phyloP scores from a whole-genome alignment of 2,888 invertebrate genomes.

The Cordilura impudica region DNA sequence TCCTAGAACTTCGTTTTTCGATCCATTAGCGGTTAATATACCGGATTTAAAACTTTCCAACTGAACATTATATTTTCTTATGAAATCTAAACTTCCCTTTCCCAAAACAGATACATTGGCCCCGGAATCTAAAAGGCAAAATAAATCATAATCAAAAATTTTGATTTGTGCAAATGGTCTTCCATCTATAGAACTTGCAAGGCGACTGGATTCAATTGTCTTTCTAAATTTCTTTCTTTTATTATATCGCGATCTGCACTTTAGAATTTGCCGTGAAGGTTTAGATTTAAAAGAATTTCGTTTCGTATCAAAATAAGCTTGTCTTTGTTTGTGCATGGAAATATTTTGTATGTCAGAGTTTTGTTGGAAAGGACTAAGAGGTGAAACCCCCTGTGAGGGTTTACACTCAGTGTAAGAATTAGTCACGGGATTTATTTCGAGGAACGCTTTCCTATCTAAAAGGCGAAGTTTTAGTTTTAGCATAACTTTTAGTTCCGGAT shows the following conservation, averaged over 20 bases:
- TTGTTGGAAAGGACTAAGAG: too few species aligned
- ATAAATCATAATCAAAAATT: neutral
- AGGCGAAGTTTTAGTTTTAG: neutral
- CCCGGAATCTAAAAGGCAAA: slow-evolving; percentile 26
- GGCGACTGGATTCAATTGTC: neutral
- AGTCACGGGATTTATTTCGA: neutral
- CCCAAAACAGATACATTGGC: slow-evolving; percentile 32
- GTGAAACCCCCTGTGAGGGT: neutral
- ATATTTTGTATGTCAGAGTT: too few species aligned
- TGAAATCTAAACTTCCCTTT: slow-evolving; percentile 20
- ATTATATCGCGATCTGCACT: slow-evolving; percentile 3
- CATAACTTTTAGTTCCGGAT: neutral
- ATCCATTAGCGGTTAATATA: slow-evolving; percentile 23
- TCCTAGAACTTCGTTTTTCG: slow-evolving; percentile 1
- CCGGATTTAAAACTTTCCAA: neutral
- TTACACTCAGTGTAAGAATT: neutral
- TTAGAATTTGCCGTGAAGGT: neutral
- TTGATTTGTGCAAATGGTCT: slow-evolving; percentile 19
- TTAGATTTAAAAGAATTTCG: too few species aligned
- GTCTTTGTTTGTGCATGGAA: too few species aligned
- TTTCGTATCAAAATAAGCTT: too few species aligned
- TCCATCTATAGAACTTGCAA: neutral
- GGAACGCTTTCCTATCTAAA: slow-evolving; percentile 11
- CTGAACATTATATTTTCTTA: neutral
- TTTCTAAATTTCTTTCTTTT: neutral